A percentile compares a stretch with the other conserved stretches of the same genome.
These are phyloP conservation scores for Drosophila maculinotata DNA, from an alignment of 2,888 invertebrate genomes.

Conservation along the genomic window DNA sequence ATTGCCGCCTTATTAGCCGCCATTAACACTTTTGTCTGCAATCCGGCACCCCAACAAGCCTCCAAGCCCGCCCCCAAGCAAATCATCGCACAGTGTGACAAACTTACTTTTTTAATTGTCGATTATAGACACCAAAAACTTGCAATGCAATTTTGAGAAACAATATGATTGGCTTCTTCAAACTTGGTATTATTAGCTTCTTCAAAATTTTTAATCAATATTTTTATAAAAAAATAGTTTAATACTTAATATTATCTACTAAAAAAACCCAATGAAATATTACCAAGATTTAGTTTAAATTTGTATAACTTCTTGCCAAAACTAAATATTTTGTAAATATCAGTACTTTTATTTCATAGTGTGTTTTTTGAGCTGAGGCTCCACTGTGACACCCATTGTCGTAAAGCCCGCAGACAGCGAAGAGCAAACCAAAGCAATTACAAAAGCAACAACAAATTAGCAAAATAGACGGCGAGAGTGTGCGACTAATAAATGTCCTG, in stretches of 20 bases:
- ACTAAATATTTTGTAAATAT: too few relatives aligned
- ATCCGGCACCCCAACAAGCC: slow-evolving; percentile 16
- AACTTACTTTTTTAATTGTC: not conserved
- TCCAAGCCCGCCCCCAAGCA: slow-evolving; percentile 1
- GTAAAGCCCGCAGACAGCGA: slow-evolving; percentile 21
- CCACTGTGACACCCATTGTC: slow-evolving; percentile 25
- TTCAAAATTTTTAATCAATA: too few relatives aligned
- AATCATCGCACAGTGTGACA: slow-evolving; percentile 40
- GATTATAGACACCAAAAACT: not conserved
- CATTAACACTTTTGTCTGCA: slow-evolving; percentile 72
- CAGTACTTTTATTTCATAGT: too few relatives aligned
- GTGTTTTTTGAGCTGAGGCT: not conserved
- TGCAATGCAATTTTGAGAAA: not conserved
- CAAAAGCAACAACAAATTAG: slow-evolving; percentile 21
- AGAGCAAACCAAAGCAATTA: slow-evolving; percentile 27
- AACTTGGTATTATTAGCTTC: too few relatives aligned
- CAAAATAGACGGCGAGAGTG: not conserved
- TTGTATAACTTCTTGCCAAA: too few relatives aligned
- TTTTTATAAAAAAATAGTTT: too few relatives aligned
- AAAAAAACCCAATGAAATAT: too few relatives aligned
- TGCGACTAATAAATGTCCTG: slow-evolving; percentile 4
- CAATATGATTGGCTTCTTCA: too few relatives aligned
- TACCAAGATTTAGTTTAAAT: too few relatives aligned
- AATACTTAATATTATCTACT: too few relatives aligned
- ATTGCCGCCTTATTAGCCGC: slow-evolving; percentile 76